phyloP scores from a whole-genome alignment of 2,888 invertebrate genomes.

The Acronicta aceris region DNA sequence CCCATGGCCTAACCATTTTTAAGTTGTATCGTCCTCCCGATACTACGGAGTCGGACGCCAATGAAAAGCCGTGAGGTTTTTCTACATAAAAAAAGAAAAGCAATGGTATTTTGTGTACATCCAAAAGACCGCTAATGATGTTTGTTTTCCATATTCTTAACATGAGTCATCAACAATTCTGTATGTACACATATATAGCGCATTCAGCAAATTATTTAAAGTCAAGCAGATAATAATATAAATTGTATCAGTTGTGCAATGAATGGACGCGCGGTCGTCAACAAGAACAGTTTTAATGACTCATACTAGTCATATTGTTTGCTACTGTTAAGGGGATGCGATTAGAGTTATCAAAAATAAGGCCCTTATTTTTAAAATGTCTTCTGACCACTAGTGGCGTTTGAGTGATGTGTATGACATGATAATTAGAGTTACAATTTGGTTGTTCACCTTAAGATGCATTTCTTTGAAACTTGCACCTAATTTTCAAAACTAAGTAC shows the following conservation, averaged over 20 bases:
- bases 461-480: no score
- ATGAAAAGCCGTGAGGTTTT: no score
- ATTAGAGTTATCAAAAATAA: constrained; percentile 2
- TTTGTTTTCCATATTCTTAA: background rate
- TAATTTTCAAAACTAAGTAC: no score
- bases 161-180: constrained; percentile 34
- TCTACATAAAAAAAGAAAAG: no score
- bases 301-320: constrained; percentile 67
- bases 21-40: no score
- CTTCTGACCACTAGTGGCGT: background rate
- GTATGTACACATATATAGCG: constrained; percentile 24
- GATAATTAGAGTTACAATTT: no score
- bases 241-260: constrained; percentile 73
- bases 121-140: no score
- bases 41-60: no score
- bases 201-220: constrained; percentile 54
- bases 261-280: constrained; percentile 59
- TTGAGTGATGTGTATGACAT: background rate
- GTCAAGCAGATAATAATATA: constrained; percentile 57
- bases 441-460: no score
- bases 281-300: constrained; percentile 61
- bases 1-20: no score
- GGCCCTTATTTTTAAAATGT: background rate
- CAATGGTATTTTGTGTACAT: no score
- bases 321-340: constrained; percentile 48